Conservation (phyloP, 2,113 vertebrate genomes). For the Oryctolagus cuniculus region DNA sequence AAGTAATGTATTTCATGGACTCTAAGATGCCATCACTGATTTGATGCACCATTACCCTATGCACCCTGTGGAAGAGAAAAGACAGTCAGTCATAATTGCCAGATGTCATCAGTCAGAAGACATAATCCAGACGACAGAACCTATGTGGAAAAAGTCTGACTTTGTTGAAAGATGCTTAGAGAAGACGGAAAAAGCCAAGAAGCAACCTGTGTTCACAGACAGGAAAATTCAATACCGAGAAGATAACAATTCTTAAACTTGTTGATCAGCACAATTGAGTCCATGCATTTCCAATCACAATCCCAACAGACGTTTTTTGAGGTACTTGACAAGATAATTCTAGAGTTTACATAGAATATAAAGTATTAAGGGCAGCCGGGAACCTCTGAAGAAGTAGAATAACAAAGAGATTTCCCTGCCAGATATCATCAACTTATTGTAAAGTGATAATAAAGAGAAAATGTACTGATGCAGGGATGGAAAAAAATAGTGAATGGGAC, state of each 20-base stretch:
- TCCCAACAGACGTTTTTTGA: background rate
- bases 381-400: background rate
- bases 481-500: background rate
- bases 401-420: background rate
- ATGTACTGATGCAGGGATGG: background rate
- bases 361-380: background rate
- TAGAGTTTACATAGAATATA: background rate
- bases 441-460: background rate
- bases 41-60: background rate
- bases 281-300: background rate
- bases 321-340: background rate
- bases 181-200: background rate
- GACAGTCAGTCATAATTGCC: background rate
- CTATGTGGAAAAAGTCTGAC: background rate
- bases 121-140: background rate
- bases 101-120: background rate
- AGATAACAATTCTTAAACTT: background rate
- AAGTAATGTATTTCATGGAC: background rate
- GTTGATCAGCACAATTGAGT: background rate
- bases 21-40: background rate
- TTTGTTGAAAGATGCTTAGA: background rate
- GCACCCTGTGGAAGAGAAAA: background rate
- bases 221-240: conserved; percentile 9
- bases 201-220: background rate
- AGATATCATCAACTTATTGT: background rate